Percentiles rank a stretch among this genome's conserved stretches.
Conservation (phyloP, 2,797 vertebrate species). For the Ataeniobius toweri region DNA sequence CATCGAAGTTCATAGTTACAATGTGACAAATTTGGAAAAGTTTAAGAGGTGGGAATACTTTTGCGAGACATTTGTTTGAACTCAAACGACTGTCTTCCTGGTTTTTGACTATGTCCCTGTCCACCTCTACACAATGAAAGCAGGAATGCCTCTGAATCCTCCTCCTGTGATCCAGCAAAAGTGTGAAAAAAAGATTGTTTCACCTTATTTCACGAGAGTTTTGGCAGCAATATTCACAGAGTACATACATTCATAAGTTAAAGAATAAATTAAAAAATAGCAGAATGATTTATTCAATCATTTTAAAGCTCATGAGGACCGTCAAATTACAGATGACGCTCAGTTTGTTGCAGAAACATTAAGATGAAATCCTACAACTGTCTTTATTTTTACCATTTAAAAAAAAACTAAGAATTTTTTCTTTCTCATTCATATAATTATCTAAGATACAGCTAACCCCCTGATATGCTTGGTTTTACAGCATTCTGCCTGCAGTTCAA, state of each 20-base stretch:
- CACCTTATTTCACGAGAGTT: background rate
- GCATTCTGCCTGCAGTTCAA: conserved; percentile 1
- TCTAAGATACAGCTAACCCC: background rate
- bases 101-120: no score
- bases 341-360: background rate
- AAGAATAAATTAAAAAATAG: background rate
- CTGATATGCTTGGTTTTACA: background rate
- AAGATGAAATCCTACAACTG: background rate
- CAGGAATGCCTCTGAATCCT: background rate
- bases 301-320: background rate
- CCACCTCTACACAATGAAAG: background rate
- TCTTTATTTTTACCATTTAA: background rate
- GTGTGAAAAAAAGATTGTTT: background rate
- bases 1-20: no score
- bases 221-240: background rate
- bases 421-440: background rate
- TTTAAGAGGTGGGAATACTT: no score
- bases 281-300: background rate
- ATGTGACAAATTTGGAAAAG: no score
- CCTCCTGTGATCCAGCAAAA: background rate
- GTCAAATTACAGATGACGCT: background rate
- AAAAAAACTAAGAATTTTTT: background rate
- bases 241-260: background rate
- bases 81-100: no score
- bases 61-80: no score